Percentiles rank a stretch among this genome's conserved stretches.
These are phyloP conservation scores for Denticeps clupeoides DNA, from an alignment of 2,797 vertebrate genomes.

Conservation along the genomic window DNA sequence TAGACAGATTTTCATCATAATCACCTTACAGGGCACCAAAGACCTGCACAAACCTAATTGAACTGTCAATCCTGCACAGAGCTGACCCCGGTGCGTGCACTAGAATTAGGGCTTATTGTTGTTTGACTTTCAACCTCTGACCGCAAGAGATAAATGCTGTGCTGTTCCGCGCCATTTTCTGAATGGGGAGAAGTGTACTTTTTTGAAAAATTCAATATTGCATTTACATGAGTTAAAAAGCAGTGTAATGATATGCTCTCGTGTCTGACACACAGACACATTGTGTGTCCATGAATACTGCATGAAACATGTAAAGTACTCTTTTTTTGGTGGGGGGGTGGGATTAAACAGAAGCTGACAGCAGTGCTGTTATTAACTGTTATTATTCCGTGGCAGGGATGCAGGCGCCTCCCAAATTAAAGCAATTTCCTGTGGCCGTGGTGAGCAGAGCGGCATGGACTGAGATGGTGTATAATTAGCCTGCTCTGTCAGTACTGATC, in stretches of 20 bases:
- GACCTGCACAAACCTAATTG: constrained; percentile 40
- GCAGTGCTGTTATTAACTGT: constrained; percentile 29
- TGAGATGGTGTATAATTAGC: constrained; percentile 37
- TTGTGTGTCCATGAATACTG: no score
- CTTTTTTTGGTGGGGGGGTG: no score
- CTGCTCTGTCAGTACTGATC: constrained; percentile 39
- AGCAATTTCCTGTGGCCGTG: constrained; percentile 51
- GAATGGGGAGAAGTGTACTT: no score
- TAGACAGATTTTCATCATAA: constrained; percentile 45
- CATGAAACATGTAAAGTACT: no score
- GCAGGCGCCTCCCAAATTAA: constrained; percentile 48
- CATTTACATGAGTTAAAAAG: no score
- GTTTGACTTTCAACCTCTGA: not conserved
- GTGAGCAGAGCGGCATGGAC: constrained; percentile 48
- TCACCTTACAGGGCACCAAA: constrained; percentile 37
- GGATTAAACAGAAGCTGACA: constrained; percentile 6
- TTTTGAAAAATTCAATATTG: no score
- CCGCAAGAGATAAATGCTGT: no score
- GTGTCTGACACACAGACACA: no score
- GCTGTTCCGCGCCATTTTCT: no score
- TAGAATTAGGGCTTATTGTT: not conserved
- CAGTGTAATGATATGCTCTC: no score
- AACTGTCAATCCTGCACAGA: constrained; percentile 35
- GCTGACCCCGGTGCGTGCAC: constrained; percentile 19
- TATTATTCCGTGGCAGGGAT: constrained; percentile 28